A percentile compares a stretch with the other conserved stretches of the same genome.
phyloP scores from a whole-genome alignment of 1,140 invertebrate species.

The Neodiprion virginianus region DNA sequence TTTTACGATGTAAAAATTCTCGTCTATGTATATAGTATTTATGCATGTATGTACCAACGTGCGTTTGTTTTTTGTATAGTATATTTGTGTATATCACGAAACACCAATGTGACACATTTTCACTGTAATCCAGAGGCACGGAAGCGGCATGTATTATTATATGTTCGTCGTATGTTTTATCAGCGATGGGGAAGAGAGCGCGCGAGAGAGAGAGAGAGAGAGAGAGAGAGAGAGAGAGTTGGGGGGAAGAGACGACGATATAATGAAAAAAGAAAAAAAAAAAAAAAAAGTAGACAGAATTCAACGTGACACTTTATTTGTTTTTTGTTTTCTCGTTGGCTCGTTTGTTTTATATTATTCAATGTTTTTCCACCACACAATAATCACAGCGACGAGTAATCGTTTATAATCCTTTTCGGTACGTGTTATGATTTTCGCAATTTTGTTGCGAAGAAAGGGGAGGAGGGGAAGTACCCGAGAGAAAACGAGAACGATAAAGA shows the following conservation, averaged over 20 bases:
- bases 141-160: no score
- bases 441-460: slow-evolving; percentile 7
- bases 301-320: no score
- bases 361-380: no score
- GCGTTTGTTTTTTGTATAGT: neutral
- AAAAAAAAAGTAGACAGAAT: neutral
- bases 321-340: neutral
- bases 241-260: neutral
- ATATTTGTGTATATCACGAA: neutral
- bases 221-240: neutral
- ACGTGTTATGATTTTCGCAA: slow-evolving; percentile 4
- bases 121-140: neutral
- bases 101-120: neutral
- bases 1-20: no score
- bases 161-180: no score
- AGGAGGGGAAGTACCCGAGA: neutral
- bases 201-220: neutral
- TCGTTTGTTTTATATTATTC: neutral
- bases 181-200: no score
- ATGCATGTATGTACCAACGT: no score
- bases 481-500: slow-evolving; percentile 11
- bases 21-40: no score
- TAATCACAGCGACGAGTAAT: no score
- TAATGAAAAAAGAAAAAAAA: neutral
- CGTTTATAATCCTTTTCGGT: no score